A percentile compares a stretch with the other conserved stretches of the same genome.
Evolutionary conservation across 2,888 invertebrate genomes (phyloP).

Genomic region (Allophyes oxyacanthae): DNA sequence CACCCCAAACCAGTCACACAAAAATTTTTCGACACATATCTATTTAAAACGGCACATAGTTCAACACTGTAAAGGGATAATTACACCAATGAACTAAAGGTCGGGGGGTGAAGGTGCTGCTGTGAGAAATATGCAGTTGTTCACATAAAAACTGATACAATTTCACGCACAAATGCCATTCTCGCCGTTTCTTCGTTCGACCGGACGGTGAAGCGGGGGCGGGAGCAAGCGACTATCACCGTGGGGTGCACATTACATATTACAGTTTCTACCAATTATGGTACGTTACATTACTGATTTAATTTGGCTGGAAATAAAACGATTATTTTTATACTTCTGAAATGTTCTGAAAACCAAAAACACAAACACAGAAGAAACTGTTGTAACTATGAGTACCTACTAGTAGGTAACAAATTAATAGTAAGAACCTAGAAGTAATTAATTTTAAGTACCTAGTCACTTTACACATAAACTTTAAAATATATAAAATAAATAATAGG

Average conservation of each 20-base stretch:
- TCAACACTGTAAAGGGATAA: slow-evolving; percentile 62
- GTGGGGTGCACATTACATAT: slow-evolving; percentile 41
- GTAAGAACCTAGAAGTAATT: too few species aligned
- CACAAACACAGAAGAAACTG: too few species aligned
- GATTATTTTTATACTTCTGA: too few species aligned
- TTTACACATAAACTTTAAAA: too few species aligned
- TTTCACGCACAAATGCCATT: slow-evolving; percentile 85
- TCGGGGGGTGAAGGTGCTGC: slow-evolving; percentile 67
- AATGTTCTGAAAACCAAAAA: too few species aligned
- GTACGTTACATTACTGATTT: neutral
- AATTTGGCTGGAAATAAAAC: too few species aligned
- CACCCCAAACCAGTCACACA: slow-evolving; percentile 79
- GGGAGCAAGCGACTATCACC: slow-evolving; percentile 62
- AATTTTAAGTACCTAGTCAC: too few species aligned
- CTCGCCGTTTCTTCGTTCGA: slow-evolving; percentile 74
- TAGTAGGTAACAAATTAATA: too few species aligned
- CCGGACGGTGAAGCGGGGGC: slow-evolving; percentile 65
- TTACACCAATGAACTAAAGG: slow-evolving; percentile 67
- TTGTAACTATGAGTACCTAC: too few species aligned
- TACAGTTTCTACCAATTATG: slow-evolving; percentile 25
- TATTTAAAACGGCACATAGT: slow-evolving; percentile 75
- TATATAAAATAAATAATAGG: too few species aligned
- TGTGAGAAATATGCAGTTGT: slow-evolving; percentile 79
- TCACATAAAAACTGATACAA: slow-evolving; percentile 83
- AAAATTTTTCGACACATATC: slow-evolving; percentile 75